phyloP scores from a whole-genome alignment of 2,888 invertebrate genomes.

The Coremacera marginata region DNA sequence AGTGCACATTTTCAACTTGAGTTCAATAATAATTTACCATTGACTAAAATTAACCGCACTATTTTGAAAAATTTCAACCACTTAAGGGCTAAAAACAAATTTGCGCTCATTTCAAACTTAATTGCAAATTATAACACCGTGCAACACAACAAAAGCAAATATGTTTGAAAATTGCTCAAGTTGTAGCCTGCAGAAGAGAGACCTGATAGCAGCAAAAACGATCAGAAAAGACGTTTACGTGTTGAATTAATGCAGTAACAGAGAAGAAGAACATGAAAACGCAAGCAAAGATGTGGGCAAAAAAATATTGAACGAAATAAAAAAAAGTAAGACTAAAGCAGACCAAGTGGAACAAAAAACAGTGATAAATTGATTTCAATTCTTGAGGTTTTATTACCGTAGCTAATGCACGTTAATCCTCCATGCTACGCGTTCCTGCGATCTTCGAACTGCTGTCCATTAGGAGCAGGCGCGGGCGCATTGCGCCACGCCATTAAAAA shows the following conservation, averaged over 20 bases:
- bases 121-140: constrained; percentile 23
- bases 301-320: too few species aligned
- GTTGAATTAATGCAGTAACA: constrained; percentile 23
- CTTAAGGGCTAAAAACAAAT: constrained; percentile 14
- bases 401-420: constrained; percentile 17
- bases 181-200: neutral
- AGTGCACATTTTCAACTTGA: neutral
- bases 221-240: constrained; percentile 20
- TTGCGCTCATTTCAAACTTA: constrained; percentile 9
- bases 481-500: constrained; percentile 4
- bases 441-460: constrained; percentile 27
- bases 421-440: constrained; percentile 35
- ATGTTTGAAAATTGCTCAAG: neutral
- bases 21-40: neutral
- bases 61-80: neutral
- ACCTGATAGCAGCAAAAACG: neutral
- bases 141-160: neutral
- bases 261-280: constrained; percentile 49
- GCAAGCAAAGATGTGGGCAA: neutral
- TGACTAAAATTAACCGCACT: neutral
- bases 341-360: neutral
- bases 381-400: constrained; percentile 48
- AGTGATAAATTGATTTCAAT: constrained; percentile 58
- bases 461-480: neutral
- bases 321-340: neutral